phyloP scores from a whole-genome alignment of 1,140 invertebrate species.

The Brachystomella parvula region DNA sequence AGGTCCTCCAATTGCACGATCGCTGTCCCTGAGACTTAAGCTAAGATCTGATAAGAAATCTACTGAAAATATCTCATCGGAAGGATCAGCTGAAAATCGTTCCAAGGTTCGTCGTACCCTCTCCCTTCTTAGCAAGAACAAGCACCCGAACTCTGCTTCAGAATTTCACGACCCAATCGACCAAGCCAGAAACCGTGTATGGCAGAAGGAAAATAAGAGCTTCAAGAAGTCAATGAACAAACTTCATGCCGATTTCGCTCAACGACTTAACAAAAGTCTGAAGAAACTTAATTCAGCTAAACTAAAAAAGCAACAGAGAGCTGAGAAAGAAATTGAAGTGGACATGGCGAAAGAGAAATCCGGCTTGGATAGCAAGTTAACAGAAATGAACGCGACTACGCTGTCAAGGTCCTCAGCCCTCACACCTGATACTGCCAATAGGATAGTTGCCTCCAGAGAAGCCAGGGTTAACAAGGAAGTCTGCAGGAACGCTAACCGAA shows the following conservation, averaged over 20 bases:
- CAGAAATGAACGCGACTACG: constrained; percentile 16
- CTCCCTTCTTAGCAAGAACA: too few relatives aligned
- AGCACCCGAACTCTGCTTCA: too few relatives aligned
- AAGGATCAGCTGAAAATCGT: too few relatives aligned
- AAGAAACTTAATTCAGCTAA: constrained; percentile 1
- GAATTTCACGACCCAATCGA: too few relatives aligned
- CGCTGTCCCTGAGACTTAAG: too few relatives aligned
- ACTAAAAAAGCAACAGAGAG: not conserved
- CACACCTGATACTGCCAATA: constrained; percentile 21
- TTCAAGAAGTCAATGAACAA: constrained; percentile 11
- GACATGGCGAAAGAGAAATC: constrained; percentile 15
- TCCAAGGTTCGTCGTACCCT: too few relatives aligned
- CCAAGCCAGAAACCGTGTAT: too few relatives aligned
- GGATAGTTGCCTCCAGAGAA: constrained; percentile 18
- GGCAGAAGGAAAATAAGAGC: constrained; percentile 11
- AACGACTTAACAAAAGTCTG: not conserved
- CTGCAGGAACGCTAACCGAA: constrained; percentile 13
- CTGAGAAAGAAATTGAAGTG: constrained; percentile 8
- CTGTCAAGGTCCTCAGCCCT: constrained; percentile 12
- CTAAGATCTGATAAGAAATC: too few relatives aligned
- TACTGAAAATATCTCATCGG: too few relatives aligned
- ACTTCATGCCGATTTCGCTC: not conserved
- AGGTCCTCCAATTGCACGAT: too few relatives aligned
- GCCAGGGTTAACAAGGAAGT: constrained; percentile 24
- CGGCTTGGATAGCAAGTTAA: not conserved